phyloP scores from a whole-genome alignment of 2,113 vertebrate genomes.

The Oceanodroma tethys region DNA sequence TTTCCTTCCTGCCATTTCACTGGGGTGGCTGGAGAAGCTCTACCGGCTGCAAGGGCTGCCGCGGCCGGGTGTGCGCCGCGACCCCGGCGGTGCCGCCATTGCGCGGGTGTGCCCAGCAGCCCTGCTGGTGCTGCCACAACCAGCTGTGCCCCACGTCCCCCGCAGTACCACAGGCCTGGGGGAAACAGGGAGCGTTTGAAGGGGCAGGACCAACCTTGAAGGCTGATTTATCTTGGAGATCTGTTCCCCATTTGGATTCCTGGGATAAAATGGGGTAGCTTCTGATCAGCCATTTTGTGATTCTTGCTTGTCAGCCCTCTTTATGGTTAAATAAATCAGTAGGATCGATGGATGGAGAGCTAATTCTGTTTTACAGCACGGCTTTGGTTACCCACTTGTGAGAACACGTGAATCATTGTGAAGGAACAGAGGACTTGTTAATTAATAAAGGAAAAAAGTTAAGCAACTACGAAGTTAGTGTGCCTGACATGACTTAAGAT shows the following conservation, averaged over 20 bases:
- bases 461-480: neutral
- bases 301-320: neutral
- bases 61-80: rapidly evolving
- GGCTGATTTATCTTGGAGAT: neutral
- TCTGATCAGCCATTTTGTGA: neutral
- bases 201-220: neutral
- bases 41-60: neutral
- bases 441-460: neutral
- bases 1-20: neutral
- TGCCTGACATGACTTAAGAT: neutral
- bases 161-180: rapidly evolving
- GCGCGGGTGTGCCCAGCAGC: neutral
- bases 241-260: neutral
- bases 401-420: neutral
- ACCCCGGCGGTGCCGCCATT: rapidly evolving
- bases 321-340: neutral
- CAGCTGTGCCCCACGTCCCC: neutral
- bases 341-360: neutral
- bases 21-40: neutral
- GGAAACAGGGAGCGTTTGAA: neutral
- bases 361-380: neutral
- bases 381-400: neutral
- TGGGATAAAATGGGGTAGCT: neutral
- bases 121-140: neutral
- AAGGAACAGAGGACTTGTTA: neutral